Base-by-base conservation (phyloP, 2,888 invertebrate genomes). In the Leptinotarsa juncta region DNA sequence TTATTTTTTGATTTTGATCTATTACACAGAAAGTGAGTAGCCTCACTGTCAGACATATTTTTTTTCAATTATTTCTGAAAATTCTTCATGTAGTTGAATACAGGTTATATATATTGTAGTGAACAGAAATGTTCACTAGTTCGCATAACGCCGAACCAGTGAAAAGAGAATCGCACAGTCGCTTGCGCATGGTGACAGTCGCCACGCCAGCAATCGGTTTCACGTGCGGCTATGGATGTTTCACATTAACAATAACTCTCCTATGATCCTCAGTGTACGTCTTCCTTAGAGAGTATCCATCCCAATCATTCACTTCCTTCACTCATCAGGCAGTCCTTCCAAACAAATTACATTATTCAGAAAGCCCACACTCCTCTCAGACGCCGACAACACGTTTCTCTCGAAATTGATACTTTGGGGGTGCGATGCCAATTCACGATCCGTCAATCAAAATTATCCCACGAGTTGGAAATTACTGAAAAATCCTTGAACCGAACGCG, bases 371-470 rank as follows among this genome's bases (percentile, higher is more conserved):
- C 16, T 32, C 62, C 5, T 62, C 57, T 23, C 42, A 10, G 20
- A 26, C 32, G 32, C 50, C 51, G 20, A 50, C 67, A 57, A 57
- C 55, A 67, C 32, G 67, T 51, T 42, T 32, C 67, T n/a, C 50
- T 53, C 42, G 7, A 70, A 74, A 67, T 23, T 23, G 57, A 65
- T 55, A 70, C 49, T 74, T 70, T 51, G 50, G 60, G 70, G 67
- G 50, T 55, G 48, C 51, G 49, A 51, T 69, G 65, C 72, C 72
- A 69, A 73, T 73, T 73, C 62, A 16, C 49, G 65, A 42, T 2
- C 73, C 75, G 77, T 77, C 75, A 73, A 73, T 77, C 77, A 72
- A 74, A 75, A 77, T 77, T 75, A 75, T 73, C 65, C 70, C 68
- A 16, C 49, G 68, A 72, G 50, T 49, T 68, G 71, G 67, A 71